Evolutionary conservation across 2,888 invertebrate genomes (phyloP), one percentile per base, ranked within the genome.

Genomic region (Plebejus melissa): DNA sequence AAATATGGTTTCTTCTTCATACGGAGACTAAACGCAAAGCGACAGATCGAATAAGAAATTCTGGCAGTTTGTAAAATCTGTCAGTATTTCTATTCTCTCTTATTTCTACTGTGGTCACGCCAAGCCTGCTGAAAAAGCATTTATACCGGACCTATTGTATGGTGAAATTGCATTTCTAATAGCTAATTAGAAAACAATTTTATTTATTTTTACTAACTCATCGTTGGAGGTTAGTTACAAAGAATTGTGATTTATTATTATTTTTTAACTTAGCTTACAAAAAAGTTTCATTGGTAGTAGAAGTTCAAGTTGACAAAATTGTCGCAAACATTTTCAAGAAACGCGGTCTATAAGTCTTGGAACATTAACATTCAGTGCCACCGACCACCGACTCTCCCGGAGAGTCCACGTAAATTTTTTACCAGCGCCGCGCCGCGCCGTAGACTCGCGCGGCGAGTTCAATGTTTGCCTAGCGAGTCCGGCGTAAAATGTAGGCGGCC

Each of bases 131-230:
- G 41, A 3, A 4, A 54, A 54, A 54, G 54, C 54, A 54, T 54
- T 54, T 54, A 54, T 54, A 16, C 54, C 54, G 5, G 16, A 36
- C 4, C 13, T 60, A 9, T 32, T 13, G 65, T 16, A 13, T 65
- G 16, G 6, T 32, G 2, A 32, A 65, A 28, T 65, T 65, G 65
- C 65, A 65, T 65, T 65, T 65, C 65, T 36, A 65, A 65, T 65
- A 65, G 9, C 60, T 65, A 36, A 65, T 65, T 65, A 65, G 65
- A 65, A 32, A 65, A 32, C 65, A 65, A 32, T 65, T 65, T 32
- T 22, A 65, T 65, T 65, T 65, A 65, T 65, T 65, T 46, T 3
- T 32, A 65, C 65, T 65, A 36, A 65, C 32, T 36, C 22, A 6
- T 65, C 65, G 32, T 32, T 13, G 32, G 16, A 32, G 65, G 65